Evolutionary conservation across 2,113 vertebrate species (phyloP).

Genomic region (Campylomormyrus numenius): DNA sequence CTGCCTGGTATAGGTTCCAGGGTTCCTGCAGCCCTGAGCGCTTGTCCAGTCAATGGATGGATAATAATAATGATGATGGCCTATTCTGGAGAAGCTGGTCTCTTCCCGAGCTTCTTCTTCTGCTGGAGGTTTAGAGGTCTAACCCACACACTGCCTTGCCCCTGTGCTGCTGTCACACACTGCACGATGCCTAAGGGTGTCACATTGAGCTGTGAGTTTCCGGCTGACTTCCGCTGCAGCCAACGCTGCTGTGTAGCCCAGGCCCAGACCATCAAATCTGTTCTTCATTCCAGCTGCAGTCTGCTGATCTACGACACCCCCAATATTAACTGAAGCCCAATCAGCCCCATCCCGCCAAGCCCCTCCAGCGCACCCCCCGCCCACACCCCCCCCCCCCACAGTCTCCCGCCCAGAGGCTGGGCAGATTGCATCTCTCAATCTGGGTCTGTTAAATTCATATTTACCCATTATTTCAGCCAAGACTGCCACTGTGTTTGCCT

Average conservation of each 20-base stretch:
- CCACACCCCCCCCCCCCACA: constrained; percentile 51
- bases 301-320: constrained; percentile 66
- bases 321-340: constrained; percentile 59
- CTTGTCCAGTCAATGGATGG: neutral
- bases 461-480: constrained; percentile 62
- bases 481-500: constrained; percentile 52
- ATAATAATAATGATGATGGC: neutral
- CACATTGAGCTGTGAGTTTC: neutral
- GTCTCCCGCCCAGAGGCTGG: neutral
- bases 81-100: neutral
- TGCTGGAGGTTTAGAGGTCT: neutral
- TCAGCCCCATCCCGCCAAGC: constrained; percentile 40
- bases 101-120: constrained; percentile 27
- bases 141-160: neutral
- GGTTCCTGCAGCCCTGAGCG: neutral
- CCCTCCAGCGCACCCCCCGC: constrained; percentile 37
- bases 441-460: constrained; percentile 62
- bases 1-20: neutral
- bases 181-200: neutral
- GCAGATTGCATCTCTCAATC: constrained; percentile 37
- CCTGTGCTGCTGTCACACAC: neutral
- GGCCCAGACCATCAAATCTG: constrained; percentile 50
- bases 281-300: constrained; percentile 53
- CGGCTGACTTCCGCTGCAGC: neutral
- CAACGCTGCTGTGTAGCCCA: constrained; percentile 17